Percentiles rank a stretch among this genome's conserved stretches.
Evolutionary conservation across 2,888 invertebrate genomes (phyloP).

Genomic region (Azorinus chamasolen): DNA sequence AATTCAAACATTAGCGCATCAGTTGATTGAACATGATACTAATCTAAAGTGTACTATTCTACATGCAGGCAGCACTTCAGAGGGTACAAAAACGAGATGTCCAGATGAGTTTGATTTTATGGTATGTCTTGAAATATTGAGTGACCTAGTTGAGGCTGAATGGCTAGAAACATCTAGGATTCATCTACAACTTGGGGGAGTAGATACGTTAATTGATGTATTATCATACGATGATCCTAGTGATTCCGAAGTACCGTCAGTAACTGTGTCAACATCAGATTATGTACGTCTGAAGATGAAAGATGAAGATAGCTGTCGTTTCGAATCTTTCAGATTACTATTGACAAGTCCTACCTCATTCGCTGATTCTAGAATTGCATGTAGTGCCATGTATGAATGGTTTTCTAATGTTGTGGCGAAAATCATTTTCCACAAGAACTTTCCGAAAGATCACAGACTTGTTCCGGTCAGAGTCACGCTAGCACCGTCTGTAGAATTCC

Average conservation of each 20-base stretch:
- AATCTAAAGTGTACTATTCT: constrained; percentile 40
- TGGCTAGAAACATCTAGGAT: neutral
- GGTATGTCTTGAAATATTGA: constrained; percentile 51
- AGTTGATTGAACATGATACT: constrained; percentile 27
- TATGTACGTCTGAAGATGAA: constrained; percentile 36
- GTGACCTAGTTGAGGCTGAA: neutral
- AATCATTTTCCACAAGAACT: constrained; percentile 28
- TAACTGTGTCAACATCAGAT: constrained; percentile 31
- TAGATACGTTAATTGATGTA: constrained; percentile 11
- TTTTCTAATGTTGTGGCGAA: constrained; percentile 31
- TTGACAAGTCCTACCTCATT: neutral
- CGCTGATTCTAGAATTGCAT: constrained; percentile 10
- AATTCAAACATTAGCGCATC: constrained; percentile 26
- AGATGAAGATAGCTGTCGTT: constrained; percentile 1
- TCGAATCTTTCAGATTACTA: too few species aligned
- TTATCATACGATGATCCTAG: constrained; percentile 1
- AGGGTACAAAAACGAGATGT: constrained; percentile 50
- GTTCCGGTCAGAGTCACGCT: constrained; percentile 40
- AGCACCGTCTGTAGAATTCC: constrained; percentile 33
- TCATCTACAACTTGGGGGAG: neutral
- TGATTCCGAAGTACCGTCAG: neutral
- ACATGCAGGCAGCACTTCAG: constrained; percentile 52
- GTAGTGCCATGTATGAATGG: constrained; percentile 37
- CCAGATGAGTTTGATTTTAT: constrained; percentile 61
- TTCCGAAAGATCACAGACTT: constrained; percentile 42